Evolutionary conservation across 2,888 invertebrate genomes (phyloP).

Genomic region (Stegophylla sp.): DNA sequence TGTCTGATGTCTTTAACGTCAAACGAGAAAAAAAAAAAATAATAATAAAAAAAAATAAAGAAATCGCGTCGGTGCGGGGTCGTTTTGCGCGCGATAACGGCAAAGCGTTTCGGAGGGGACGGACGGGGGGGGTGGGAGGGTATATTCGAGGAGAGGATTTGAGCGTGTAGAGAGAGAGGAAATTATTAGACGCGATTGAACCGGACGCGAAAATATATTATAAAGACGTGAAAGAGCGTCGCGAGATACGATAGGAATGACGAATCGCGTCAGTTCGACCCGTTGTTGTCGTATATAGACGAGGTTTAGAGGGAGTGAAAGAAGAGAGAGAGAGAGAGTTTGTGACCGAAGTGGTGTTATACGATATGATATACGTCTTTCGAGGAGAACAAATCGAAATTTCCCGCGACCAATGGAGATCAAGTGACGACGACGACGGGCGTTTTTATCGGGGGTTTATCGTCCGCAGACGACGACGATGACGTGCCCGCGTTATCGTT

Average conservation of each 20-base stretch:
- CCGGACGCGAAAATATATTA: not conserved
- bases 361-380: not conserved
- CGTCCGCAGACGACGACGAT: too few relatives aligned
- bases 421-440: too few relatives aligned
- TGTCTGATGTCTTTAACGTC: too few relatives aligned
- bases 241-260: not conserved
- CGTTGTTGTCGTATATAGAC: not conserved
- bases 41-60: not conserved
- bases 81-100: not conserved
- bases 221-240: not conserved
- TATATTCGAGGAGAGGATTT: too few relatives aligned
- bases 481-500: too few relatives aligned
- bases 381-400: not conserved
- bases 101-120: not conserved
- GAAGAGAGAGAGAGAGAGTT: too few relatives aligned
- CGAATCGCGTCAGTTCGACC: not conserved
- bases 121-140: too few relatives aligned
- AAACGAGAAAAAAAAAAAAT: too few relatives aligned
- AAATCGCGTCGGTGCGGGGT: not conserved
- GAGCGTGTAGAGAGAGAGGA: not conserved
- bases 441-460: too few relatives aligned
- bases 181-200: conserved; percentile 15
- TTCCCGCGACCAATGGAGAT: not conserved
- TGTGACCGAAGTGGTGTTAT: not conserved
- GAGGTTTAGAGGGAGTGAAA: too few relatives aligned